Evolutionary conservation across 2,888 invertebrate species (phyloP).

Genomic region (Prenolepis imparis): DNA sequence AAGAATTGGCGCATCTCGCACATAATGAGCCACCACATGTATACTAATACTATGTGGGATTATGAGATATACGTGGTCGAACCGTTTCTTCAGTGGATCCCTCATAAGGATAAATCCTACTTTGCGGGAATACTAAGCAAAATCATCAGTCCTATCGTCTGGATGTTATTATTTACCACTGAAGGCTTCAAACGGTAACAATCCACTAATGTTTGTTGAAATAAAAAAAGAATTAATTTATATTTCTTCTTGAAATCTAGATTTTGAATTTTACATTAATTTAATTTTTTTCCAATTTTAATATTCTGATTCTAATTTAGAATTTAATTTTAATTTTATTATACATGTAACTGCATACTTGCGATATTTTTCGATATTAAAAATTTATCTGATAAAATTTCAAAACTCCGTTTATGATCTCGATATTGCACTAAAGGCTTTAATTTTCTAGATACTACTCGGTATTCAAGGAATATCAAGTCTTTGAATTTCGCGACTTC

Average conservation of each 20-base stretch:
- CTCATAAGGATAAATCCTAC: constrained; percentile 86
- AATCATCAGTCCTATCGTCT: constrained; percentile 87
- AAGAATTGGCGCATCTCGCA: constrained; percentile 92
- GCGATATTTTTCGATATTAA: not conserved
- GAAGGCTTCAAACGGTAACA: constrained; percentile 77
- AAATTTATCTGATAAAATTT: not conserved
- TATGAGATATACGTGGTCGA: constrained; percentile 90
- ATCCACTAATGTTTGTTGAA: not conserved
- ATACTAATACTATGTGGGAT: constrained; percentile 92
- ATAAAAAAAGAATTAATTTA: not conserved
- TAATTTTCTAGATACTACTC: constrained; percentile 76
- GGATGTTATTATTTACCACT: constrained; percentile 83
- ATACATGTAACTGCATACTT: not conserved
- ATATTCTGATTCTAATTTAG: not conserved
- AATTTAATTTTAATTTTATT: not conserved
- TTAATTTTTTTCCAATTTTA: not conserved
- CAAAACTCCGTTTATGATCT: not conserved
- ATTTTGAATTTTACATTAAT: not conserved
- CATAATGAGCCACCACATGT: constrained; percentile 92
- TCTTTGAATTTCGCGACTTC: constrained; percentile 78
- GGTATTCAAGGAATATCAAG: constrained; percentile 62
- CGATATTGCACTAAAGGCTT: not conserved
- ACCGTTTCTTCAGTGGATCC: constrained; percentile 90
- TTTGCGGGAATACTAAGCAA: constrained; percentile 87
- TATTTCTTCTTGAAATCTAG: not conserved